Evolutionary conservation across 2,113 vertebrate species (phyloP).

Genomic region (Syngnathus typhle): DNA sequence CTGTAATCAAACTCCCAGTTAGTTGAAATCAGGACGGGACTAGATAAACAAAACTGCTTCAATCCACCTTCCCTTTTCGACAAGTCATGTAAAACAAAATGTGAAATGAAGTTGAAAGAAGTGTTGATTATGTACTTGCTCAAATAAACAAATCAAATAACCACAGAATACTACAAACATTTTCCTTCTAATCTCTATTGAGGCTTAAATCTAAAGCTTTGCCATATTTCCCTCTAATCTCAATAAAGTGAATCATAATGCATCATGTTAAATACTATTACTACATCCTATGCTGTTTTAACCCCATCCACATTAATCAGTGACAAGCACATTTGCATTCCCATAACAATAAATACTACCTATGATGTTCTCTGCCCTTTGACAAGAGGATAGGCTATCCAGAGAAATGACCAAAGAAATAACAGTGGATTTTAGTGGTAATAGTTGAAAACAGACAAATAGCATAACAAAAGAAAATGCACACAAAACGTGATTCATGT

Average conservation of each 20-base stretch:
- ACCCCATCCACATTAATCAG: background rate
- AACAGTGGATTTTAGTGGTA: background rate
- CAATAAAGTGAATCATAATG: background rate
- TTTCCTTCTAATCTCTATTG: background rate
- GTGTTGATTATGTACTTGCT: too few relatives aligned
- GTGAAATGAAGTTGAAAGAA: too few relatives aligned
- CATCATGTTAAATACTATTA: background rate
- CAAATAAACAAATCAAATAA: background rate
- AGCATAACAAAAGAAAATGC: slow-evolving; percentile 1
- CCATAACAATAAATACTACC: background rate
- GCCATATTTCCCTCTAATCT: background rate
- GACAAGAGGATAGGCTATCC: background rate
- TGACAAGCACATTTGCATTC: background rate
- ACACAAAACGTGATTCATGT: slow-evolving; percentile 5
- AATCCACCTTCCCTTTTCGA: too few relatives aligned
- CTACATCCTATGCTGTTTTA: background rate
- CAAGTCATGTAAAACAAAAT: too few relatives aligned
- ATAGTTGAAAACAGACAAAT: background rate
- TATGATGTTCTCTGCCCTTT: background rate
- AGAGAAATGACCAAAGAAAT: background rate
- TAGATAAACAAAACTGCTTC: too few relatives aligned
- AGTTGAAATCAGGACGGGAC: too few relatives aligned
- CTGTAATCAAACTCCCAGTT: too few relatives aligned
- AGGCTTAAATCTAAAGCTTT: background rate
- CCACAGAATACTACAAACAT: background rate